Conservation (phyloP, 2,113 vertebrate species). For the Aramus guarauna region DNA sequence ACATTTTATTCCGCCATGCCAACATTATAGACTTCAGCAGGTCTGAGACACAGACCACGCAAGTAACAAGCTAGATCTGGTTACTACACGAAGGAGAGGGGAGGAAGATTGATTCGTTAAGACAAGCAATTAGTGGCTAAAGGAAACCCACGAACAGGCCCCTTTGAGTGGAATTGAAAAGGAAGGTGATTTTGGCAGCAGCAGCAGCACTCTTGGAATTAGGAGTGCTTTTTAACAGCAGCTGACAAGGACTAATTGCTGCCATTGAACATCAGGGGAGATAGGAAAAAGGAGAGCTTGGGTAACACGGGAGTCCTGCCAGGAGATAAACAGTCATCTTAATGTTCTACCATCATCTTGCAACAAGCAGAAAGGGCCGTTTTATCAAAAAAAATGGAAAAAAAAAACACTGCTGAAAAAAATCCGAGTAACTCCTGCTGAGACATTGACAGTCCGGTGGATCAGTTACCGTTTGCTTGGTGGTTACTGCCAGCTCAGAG, state of each 20-base stretch:
- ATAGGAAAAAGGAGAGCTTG: background rate
- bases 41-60: background rate
- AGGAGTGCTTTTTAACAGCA: background rate
- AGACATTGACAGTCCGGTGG: background rate
- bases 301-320: background rate
- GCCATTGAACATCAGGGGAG: background rate
- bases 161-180: background rate
- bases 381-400: background rate
- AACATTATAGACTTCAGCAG: background rate
- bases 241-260: constrained; percentile 12
- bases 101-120: background rate
- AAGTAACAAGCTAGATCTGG: background rate
- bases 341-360: background rate
- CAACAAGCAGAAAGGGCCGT: background rate
- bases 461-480: background rate
- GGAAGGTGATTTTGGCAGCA: background rate
- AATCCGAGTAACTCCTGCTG: background rate
- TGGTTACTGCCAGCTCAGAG: background rate
- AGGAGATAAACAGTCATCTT: background rate
- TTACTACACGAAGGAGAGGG: background rate
- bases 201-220: background rate
- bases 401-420: background rate
- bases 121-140: background rate
- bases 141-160: background rate
- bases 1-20: background rate